Evolutionary conservation across 2,113 vertebrate genomes (phyloP).

Genomic region (Platycercus adscitus): DNA sequence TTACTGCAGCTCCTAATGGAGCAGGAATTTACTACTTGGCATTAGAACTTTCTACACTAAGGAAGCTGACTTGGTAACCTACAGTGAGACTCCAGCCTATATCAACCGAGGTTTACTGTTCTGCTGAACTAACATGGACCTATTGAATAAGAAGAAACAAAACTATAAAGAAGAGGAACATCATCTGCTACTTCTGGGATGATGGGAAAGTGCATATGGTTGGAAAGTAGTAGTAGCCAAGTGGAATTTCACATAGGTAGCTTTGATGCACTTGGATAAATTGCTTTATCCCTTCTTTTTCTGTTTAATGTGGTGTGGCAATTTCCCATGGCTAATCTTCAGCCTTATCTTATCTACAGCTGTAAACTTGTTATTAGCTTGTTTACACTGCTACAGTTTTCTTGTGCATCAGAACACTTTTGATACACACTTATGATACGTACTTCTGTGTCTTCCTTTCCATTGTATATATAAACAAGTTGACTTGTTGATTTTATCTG

Average conservation of each 20-base stretch:
- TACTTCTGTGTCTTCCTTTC: neutral
- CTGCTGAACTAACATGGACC: neutral
- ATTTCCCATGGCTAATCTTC: neutral
- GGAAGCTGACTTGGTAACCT: neutral
- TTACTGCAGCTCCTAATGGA: neutral
- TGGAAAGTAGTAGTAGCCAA: neutral
- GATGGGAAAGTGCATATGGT: neutral
- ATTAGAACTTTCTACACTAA: neutral
- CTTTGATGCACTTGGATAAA: neutral
- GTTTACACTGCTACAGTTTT: neutral
- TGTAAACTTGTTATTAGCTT: conserved; percentile 7
- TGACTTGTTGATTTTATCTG: neutral
- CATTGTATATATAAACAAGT: neutral
- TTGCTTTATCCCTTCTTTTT: neutral
- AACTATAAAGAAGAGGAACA: neutral
- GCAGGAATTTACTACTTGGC: neutral
- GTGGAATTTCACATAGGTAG: neutral
- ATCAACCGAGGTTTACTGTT: neutral
- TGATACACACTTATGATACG: neutral
- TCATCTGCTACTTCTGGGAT: neutral
- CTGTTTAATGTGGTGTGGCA: neutral
- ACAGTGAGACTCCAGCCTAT: neutral
- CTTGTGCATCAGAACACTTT: neutral
- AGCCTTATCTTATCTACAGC: neutral
- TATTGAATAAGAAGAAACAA: neutral